Percentiles rank a stretch among this genome's conserved stretches.
Evolutionary conservation across 2,113 vertebrate genomes (phyloP).

Genomic region (Sorex araneus): DNA sequence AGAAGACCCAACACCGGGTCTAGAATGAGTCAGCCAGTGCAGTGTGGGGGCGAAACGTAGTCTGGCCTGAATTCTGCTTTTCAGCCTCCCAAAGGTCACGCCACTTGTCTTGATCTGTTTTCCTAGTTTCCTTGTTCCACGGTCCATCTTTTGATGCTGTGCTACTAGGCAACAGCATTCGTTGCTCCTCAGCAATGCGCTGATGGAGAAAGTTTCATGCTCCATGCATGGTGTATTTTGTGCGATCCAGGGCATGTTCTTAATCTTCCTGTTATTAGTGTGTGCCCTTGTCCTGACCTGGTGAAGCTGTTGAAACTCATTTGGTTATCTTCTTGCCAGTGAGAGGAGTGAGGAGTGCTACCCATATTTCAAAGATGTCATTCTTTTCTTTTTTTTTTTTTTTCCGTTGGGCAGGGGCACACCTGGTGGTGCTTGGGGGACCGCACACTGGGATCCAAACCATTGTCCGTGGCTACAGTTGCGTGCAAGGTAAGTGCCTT

Average conservation of each 20-base stretch:
- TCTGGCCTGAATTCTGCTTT: constrained; percentile 60
- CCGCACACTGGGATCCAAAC: too few species aligned
- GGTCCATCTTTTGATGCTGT: constrained; percentile 56
- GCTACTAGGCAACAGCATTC: constrained; percentile 74
- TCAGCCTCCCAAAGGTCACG: constrained; percentile 73
- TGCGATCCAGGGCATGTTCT: background rate
- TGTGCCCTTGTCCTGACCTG: background rate
- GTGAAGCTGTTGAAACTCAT: background rate
- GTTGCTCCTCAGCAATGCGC: background rate
- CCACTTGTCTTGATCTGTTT: constrained; percentile 76
- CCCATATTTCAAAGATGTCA: constrained; percentile 58
- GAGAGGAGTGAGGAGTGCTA: constrained; percentile 1
- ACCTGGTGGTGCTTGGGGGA: too few species aligned
- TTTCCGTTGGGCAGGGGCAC: too few species aligned
- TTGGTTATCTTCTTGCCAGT: background rate
- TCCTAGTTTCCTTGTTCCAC: constrained; percentile 51
- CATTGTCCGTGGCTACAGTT: too few species aligned
- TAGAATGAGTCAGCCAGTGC: background rate
- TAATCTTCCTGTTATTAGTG: background rate
- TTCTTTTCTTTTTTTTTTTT: background rate
- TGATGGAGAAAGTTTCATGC: background rate
- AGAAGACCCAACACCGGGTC: constrained; percentile 43
- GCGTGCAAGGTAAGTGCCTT: too few species aligned
- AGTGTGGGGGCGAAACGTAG: constrained; percentile 47
- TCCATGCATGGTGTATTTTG: background rate